phyloP scores from a whole-genome alignment of 2,888 invertebrate genomes.

The Baccha elongata region DNA sequence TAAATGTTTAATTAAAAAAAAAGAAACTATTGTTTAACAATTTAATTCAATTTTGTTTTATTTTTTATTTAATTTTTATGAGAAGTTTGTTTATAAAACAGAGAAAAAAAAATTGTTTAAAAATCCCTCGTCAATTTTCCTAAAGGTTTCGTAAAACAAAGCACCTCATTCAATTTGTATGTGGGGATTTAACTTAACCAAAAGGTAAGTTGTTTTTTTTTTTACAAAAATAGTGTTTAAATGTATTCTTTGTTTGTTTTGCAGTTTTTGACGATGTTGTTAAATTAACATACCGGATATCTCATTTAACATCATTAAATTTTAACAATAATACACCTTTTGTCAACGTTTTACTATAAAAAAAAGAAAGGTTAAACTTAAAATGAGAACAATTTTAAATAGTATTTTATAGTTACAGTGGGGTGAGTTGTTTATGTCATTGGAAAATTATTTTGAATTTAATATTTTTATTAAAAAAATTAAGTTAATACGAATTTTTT shows the following conservation, averaged over 20 bases:
- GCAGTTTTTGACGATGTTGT: slow-evolving; percentile 16
- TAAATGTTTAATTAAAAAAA: slow-evolving; percentile 62
- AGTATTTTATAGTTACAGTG: not conserved
- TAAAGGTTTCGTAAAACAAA: slow-evolving; percentile 47
- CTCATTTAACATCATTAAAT: not conserved
- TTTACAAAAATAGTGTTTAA: not conserved
- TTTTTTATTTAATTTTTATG: slow-evolving; percentile 8
- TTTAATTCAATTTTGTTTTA: slow-evolving; percentile 27
- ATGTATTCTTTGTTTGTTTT: slow-evolving; percentile 21
- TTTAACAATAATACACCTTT: not conserved
- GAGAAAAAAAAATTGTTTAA: not conserved
- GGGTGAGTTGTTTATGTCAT: not conserved
- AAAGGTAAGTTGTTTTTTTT: slow-evolving; percentile 38
- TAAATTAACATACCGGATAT: not conserved
- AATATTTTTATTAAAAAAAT: too few species aligned
- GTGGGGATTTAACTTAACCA: slow-evolving; percentile 30
- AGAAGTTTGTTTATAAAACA: not conserved
- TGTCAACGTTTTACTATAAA: not conserved
- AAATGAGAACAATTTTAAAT: not conserved
- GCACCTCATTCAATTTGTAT: slow-evolving; percentile 36
- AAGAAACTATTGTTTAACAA: slow-evolving; percentile 60
- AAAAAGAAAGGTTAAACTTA: not conserved
- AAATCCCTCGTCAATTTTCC: slow-evolving; percentile 29
- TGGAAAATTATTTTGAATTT: too few species aligned
- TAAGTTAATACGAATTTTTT: too few species aligned